phyloP scores from a whole-genome alignment of 2,797 vertebrate genomes.

The Ispidina picta region DNA sequence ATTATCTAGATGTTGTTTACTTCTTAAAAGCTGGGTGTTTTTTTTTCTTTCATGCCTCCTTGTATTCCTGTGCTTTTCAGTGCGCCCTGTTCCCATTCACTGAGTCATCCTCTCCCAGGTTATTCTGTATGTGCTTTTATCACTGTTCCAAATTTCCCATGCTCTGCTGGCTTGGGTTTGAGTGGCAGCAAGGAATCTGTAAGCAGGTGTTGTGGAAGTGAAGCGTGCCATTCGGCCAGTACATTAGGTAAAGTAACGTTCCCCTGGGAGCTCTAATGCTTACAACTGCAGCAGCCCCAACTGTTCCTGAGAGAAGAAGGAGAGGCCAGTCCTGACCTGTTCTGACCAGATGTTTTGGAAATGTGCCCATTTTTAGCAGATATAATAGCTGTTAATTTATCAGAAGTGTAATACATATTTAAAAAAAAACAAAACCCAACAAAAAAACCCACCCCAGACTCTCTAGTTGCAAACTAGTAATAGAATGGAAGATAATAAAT shows the following conservation, averaged over 20 bases:
- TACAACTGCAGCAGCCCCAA: slow-evolving; percentile 60
- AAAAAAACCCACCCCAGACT: neutral
- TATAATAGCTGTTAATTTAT: slow-evolving; percentile 61
- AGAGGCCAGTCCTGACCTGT: slow-evolving; percentile 62
- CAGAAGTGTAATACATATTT: slow-evolving; percentile 52
- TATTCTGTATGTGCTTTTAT: neutral
- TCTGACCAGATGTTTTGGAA: slow-evolving; percentile 77
- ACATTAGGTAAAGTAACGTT: slow-evolving; percentile 56
- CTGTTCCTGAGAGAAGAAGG: slow-evolving; percentile 50
- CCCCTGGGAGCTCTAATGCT: slow-evolving; percentile 64
- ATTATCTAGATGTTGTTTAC: neutral
- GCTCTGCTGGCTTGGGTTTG: slow-evolving; percentile 64
- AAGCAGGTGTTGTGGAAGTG: slow-evolving; percentile 78
- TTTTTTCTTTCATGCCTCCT: neutral
- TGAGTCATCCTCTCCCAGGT: neutral
- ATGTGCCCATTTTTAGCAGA: slow-evolving; percentile 10
- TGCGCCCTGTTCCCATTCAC: neutral
- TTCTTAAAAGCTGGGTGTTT: neutral
- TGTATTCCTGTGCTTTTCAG: neutral
- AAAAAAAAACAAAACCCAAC: neutral
- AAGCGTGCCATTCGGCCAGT: slow-evolving; percentile 68
- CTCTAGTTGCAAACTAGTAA: neutral
- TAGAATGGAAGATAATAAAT: neutral
- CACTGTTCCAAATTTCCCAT: slow-evolving; percentile 46
- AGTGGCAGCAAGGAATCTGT: slow-evolving; percentile 71